Evolutionary conservation across 2,113 vertebrate genomes (phyloP), one percentile per base, ranked within the genome.

Genomic region (Pelobates fuscus): DNA sequence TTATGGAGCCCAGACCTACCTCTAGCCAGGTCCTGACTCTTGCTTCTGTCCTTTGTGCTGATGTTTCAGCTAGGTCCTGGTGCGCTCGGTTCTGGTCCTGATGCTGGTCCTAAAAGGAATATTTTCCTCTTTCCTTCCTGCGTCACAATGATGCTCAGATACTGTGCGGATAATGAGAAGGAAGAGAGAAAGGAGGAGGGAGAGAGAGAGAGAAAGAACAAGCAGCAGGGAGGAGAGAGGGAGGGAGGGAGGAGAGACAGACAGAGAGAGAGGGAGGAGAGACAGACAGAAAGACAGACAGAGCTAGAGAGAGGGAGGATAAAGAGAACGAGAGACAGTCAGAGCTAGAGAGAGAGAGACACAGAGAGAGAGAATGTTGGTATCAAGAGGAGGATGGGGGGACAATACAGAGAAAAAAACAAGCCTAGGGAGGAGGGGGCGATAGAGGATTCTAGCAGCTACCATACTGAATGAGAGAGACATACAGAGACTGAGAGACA

Each of bases 41-140:
- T 1, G 46, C 32, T 8, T 17, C 61, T 59, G 43, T 61, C 71
- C 71, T 66, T 74, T 61, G 71, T 74, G 29, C 71, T 66, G 43
- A 57, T 32, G 30, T n/a, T n/a, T n/a, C n/a, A 10, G 30, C 10
- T 32, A 5, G 30, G 30, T 5, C 14, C 21, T 1, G 24, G 18
- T 1, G 10, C 14, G 55, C 27, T 3, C 25, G 65, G 24, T 44
- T 11, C 43, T 21, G 8, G 25, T 46, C 37, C 52, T 60, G 60
- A 60, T 66, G 62, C 69, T 70, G 64, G 20, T 59, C 55, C n/a
- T 30, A n/a, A n/a, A n/a, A 44, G 27, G 44, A 7, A 12, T n/a
- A 14, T 55, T 18, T 25, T 41, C 25, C 60, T 46, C 58, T 66
- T 63, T 44, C 49, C n/a, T 52, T 37, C 61, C 60, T 41, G 58